A percentile compares a stretch with the other conserved stretches of the same genome.
Conservation (phyloP, 1,140 invertebrate species). For the Formica exsecta region DNA sequence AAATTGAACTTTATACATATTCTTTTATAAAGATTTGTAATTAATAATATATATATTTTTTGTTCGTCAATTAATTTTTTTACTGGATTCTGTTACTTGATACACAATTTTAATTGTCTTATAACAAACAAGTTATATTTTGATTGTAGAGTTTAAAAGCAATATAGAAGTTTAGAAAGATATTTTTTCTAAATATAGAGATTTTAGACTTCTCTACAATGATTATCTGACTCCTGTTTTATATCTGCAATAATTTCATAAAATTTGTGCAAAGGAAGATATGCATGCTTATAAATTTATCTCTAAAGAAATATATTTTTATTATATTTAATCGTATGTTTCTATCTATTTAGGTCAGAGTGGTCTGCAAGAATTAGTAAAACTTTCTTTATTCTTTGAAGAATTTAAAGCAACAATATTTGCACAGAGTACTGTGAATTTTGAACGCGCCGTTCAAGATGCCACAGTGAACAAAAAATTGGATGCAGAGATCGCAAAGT, state of each 20-base stretch:
- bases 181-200: too few relatives aligned
- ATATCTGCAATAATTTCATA: not conserved
- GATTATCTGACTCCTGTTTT: not conserved
- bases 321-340: slow-evolving; percentile 22
- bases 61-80: not conserved
- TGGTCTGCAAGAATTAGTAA: slow-evolving; percentile 93
- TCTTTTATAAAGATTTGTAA: not conserved
- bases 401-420: slow-evolving; percentile 93
- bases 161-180: not conserved
- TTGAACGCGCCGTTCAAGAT: slow-evolving; percentile 93
- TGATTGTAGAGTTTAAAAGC: not conserved
- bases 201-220: not conserved
- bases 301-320: not conserved
- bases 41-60: not conserved
- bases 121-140: not conserved
- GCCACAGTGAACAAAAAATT: slow-evolving; percentile 92
- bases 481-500: slow-evolving; percentile 92
- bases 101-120: not conserved
- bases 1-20: slow-evolving; percentile 3
- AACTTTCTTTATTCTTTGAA: slow-evolving; percentile 90
- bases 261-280: not conserved
- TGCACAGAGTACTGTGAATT: slow-evolving; percentile 89
- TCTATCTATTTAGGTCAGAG: slow-evolving; percentile 86
- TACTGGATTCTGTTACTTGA: not conserved
- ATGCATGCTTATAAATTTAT: not conserved